These are phyloP conservation scores for Xyliphius kryptos DNA, from an alignment of 2,113 vertebrate species.

Conservation along the genomic window DNA sequence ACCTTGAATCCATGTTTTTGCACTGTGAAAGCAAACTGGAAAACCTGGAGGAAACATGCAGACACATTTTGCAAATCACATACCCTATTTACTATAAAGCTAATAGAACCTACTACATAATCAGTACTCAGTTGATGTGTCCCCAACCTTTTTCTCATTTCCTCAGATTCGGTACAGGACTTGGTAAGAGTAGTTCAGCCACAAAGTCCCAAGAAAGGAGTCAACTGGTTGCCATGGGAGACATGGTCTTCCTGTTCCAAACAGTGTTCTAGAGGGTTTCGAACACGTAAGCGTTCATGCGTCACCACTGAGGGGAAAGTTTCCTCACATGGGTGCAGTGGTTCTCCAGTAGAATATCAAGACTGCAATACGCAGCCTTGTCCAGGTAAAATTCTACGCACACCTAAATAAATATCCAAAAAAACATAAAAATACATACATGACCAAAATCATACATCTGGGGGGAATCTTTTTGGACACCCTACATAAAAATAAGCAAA, in stretches of 20 bases:
- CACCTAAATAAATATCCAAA: too few species aligned
- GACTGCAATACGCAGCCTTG: constrained; percentile 80
- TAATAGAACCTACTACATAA: neutral
- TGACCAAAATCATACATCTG: too few species aligned
- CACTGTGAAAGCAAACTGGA: too few species aligned
- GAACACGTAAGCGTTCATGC: constrained; percentile 60
- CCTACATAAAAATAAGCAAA: neutral
- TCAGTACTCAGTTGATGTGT: neutral
- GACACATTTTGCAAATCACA: neutral
- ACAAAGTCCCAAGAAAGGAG: constrained; percentile 65
- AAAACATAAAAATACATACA: too few species aligned
- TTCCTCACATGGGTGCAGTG: constrained; percentile 44
- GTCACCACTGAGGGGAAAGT: constrained; percentile 47
- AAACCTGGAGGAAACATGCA: too few species aligned
- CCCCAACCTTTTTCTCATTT: neutral
- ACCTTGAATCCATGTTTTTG: too few species aligned
- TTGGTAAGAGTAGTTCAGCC: constrained; percentile 63
- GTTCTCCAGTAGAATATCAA: constrained; percentile 78
- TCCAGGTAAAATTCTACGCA: constrained; percentile 57
- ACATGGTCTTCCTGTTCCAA: constrained; percentile 88
- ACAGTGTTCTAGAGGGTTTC: constrained; percentile 81
- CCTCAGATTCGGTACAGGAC: constrained; percentile 82
- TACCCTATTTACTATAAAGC: neutral
- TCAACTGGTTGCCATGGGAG: constrained; percentile 84
- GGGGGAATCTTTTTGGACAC: too few species aligned